Percentiles rank a stretch among this genome's conserved stretches.
These are phyloP conservation scores for Perizoma flavofasciatum DNA, from an alignment of 2,888 invertebrate genomes.

Conservation along the genomic window DNA sequence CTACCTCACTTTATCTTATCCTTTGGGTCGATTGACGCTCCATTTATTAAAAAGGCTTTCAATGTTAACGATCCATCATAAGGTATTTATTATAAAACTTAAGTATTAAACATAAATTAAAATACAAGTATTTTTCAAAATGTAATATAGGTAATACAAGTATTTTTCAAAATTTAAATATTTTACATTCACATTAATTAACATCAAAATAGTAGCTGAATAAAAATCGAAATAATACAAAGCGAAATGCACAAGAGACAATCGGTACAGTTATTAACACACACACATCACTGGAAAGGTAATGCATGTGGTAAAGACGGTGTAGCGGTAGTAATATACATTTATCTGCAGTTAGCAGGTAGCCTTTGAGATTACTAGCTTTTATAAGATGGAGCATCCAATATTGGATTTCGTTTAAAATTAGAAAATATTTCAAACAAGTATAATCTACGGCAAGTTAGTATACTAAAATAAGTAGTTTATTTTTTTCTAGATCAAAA, in stretches of 20 bases:
- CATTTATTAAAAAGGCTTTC: too few species aligned
- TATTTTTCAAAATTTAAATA: slow-evolving; percentile 6
- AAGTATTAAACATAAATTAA: not conserved
- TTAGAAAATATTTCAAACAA: not conserved
- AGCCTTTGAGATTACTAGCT: not conserved
- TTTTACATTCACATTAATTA: slow-evolving; percentile 8
- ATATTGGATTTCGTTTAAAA: too few species aligned
- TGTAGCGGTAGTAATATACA: too few species aligned
- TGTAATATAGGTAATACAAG: slow-evolving; percentile 1
- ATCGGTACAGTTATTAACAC: too few species aligned
- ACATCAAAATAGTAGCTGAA: not conserved
- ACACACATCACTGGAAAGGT: too few species aligned
- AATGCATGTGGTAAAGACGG: too few species aligned
- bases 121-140: not conserved
- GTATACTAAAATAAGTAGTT: not conserved
- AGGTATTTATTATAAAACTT: too few species aligned
- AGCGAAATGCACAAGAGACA: not conserved
- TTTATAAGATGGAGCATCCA: not conserved
- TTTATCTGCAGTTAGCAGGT: not conserved
- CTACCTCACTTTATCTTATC: too few species aligned
- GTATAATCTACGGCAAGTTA: not conserved
- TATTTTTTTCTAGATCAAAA: too few species aligned
- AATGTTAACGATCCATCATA: too few species aligned
- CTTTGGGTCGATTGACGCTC: too few species aligned
- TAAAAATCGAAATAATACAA: not conserved